These are phyloP conservation scores for Rhincodon typus DNA, from an alignment of 2,797 vertebrate genomes.

Conservation along the genomic window DNA sequence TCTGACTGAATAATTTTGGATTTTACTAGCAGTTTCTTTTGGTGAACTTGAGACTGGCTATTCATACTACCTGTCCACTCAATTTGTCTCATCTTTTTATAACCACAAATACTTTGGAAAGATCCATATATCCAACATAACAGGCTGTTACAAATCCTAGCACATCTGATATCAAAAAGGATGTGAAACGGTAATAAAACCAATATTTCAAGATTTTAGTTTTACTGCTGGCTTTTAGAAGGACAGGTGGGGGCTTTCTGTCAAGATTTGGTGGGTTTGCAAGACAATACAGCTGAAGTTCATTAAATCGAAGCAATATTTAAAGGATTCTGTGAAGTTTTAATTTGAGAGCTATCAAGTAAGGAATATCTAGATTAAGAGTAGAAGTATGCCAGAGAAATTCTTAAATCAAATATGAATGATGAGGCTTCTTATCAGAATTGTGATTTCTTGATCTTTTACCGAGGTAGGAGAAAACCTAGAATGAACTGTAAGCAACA, in stretches of 20 bases:
- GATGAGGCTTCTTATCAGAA: not conserved
- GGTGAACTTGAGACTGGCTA: not conserved
- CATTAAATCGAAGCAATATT: not conserved
- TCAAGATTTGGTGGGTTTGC: not conserved
- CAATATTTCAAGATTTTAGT: not conserved
- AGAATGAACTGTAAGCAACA: not conserved
- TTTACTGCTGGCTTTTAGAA: not conserved
- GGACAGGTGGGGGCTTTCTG: not conserved
- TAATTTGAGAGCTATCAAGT: not conserved
- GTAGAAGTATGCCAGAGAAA: not conserved
- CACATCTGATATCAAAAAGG: not conserved
- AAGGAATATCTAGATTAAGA: not conserved
- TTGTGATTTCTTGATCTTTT: not conserved
- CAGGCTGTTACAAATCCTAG: not conserved
- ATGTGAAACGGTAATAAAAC: not conserved
- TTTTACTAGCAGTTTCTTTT: not conserved
- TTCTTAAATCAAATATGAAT: not conserved
- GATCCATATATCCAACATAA: not conserved
- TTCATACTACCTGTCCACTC: not conserved
- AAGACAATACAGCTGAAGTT: not conserved
- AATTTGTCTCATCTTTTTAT: not conserved
- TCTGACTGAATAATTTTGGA: not conserved
- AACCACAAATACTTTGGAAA: not conserved
- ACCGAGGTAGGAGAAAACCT: not conserved
- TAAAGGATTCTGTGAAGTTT: not conserved